Evolutionary conservation across 2,797 vertebrate genomes (phyloP).

Genomic region (Darevskia nairensis): DNA sequence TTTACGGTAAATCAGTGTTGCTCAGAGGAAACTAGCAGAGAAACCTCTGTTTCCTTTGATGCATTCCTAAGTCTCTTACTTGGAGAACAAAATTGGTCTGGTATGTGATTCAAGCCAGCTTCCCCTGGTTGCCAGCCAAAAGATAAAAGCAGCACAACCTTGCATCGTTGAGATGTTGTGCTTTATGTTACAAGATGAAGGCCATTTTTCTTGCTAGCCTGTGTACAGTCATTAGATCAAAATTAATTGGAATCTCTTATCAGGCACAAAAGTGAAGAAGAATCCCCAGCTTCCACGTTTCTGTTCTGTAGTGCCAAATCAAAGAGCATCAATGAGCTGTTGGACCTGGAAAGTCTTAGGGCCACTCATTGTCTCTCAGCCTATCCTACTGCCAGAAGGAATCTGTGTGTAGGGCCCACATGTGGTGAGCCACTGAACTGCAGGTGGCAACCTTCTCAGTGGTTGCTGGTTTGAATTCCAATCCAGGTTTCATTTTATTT

Average conservation of each 20-base stretch:
- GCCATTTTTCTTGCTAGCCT: slow-evolving; percentile 38
- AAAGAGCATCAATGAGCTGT: background rate
- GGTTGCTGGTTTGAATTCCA: too few relatives aligned
- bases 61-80: slow-evolving; percentile 53
- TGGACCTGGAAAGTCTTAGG: background rate
- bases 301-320: background rate
- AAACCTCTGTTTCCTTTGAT: slow-evolving; percentile 60
- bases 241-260: slow-evolving; percentile 59
- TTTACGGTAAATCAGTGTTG: slow-evolving; percentile 58
- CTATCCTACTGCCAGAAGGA: too few relatives aligned
- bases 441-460: too few relatives aligned
- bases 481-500: too few relatives aligned
- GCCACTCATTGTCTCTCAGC: too few relatives aligned
- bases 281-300: background rate
- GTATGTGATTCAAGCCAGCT: slow-evolving; percentile 58
- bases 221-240: slow-evolving; percentile 55
- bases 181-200: background rate
- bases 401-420: too few relatives aligned
- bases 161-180: slow-evolving; percentile 36
- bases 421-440: too few relatives aligned
- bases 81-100: slow-evolving; percentile 58
- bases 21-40: slow-evolving; percentile 65
- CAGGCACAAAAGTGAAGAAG: slow-evolving; percentile 53
- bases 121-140: slow-evolving; percentile 59
- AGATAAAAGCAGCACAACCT: slow-evolving; percentile 42